Conservation (phyloP, 2,797 vertebrate species). For the Sebastes melanostomus region DNA sequence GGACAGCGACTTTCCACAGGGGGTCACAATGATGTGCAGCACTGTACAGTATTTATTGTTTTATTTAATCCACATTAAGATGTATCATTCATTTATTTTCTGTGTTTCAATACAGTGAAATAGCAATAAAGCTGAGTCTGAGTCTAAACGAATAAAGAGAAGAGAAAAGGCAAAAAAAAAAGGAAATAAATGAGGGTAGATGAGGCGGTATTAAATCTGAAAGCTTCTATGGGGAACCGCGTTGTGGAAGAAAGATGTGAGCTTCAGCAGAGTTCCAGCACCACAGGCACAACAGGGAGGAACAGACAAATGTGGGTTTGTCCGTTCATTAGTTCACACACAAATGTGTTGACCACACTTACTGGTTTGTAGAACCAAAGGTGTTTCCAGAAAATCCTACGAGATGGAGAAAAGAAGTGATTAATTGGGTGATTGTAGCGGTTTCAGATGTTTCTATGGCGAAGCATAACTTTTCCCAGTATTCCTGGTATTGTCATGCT, state of each 20-base stretch:
- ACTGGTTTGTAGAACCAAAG: constrained; percentile 91
- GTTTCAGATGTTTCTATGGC: no score
- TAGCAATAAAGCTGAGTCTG: background rate
- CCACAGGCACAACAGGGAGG: constrained; percentile 21
- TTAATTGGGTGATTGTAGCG: background rate
- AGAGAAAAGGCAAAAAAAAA: background rate
- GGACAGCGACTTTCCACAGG: background rate
- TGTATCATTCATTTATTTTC: background rate
- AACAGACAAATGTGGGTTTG: constrained; percentile 1
- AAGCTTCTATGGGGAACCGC: constrained; percentile 8
- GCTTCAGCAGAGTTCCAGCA: constrained; percentile 33
- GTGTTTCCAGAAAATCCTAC: constrained; percentile 84
- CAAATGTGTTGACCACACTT: constrained; percentile 73
- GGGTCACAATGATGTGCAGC: background rate
- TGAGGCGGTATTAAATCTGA: constrained; percentile 34
- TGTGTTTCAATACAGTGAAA: background rate
- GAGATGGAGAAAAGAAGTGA: constrained; percentile 48
- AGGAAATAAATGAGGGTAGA: background rate
- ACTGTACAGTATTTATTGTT: background rate
- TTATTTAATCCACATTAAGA: background rate
- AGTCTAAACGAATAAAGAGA: background rate
- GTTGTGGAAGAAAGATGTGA: constrained; percentile 26
- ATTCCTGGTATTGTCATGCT: no score
- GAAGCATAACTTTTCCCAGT: no score
- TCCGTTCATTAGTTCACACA: background rate